Percentiles rank a stretch among this genome's conserved stretches.
Conservation (phyloP, 2,888 invertebrate genomes). For the Phalera bucephala region DNA sequence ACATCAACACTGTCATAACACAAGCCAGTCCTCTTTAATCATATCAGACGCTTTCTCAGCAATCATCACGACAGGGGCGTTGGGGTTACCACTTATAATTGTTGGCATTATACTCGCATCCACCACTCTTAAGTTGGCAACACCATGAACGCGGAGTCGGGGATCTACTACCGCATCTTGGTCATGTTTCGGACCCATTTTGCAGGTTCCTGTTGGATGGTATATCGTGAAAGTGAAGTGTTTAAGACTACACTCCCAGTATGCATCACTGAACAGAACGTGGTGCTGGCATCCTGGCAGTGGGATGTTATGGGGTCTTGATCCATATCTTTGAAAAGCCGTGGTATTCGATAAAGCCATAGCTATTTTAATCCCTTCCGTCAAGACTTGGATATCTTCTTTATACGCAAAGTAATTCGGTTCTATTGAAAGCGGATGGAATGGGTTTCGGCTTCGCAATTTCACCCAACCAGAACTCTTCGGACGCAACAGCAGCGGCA, state of each 20-base stretch:
- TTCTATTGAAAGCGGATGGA: constrained; percentile 92
- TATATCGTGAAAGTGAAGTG: constrained; percentile 93
- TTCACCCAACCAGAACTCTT: constrained; percentile 94
- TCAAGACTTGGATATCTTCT: constrained; percentile 90
- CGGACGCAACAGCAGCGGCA: constrained; percentile 92
- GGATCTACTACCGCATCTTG: constrained; percentile 91
- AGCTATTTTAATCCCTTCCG: constrained; percentile 93
- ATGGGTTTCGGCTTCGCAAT: constrained; percentile 90
- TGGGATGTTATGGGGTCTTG: constrained; percentile 89
- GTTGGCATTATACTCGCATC: constrained; percentile 95
- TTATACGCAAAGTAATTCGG: constrained; percentile 96
- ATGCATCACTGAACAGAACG: constrained; percentile 89
- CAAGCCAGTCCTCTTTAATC: constrained; percentile 93
- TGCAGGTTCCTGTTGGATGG: constrained; percentile 92
- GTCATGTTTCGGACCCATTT: constrained; percentile 92
- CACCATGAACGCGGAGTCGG: constrained; percentile 89
- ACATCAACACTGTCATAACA: constrained; percentile 69
- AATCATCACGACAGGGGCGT: constrained; percentile 95
- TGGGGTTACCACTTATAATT: constrained; percentile 95
- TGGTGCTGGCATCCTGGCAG: constrained; percentile 92
- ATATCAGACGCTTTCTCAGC: constrained; percentile 95
- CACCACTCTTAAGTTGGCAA: constrained; percentile 89
- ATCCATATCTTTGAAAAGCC: constrained; percentile 91
- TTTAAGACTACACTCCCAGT: constrained; percentile 93
- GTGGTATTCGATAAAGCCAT: constrained; percentile 90